Evolutionary conservation across 2,797 vertebrate genomes (phyloP).

Genomic region (Gobio occitaniae): DNA sequence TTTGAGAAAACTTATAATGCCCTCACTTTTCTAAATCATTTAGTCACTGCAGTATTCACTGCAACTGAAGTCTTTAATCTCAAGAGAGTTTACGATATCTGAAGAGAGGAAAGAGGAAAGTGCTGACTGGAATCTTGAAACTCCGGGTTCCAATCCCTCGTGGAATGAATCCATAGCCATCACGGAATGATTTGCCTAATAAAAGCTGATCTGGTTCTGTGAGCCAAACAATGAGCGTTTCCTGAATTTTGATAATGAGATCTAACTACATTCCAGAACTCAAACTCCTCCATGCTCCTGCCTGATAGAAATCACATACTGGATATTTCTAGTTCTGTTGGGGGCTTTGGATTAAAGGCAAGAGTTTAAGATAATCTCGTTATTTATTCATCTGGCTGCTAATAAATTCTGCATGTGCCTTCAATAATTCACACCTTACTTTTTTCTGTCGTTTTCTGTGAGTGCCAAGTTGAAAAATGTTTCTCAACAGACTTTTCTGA

Average conservation of each 20-base stretch:
- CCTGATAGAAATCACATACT: constrained; percentile 11
- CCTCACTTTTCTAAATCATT: not conserved
- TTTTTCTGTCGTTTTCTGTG: constrained; percentile 67
- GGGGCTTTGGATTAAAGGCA: constrained; percentile 58
- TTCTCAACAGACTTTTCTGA: constrained; percentile 64
- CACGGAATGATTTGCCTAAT: constrained; percentile 1
- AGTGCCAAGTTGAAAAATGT: constrained; percentile 73
- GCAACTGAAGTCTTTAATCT: not conserved
- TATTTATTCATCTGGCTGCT: constrained; percentile 73
- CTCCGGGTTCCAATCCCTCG: not conserved
- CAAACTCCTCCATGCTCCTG: not conserved
- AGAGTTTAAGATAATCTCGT: constrained; percentile 73
- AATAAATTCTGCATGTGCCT: constrained; percentile 73
- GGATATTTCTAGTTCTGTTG: constrained; percentile 23
- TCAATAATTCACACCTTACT: constrained; percentile 74
- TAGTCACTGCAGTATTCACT: not conserved
- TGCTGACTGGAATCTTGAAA: constrained; percentile 1
- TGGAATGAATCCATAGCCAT: constrained; percentile 10
- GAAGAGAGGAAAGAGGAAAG: constrained; percentile 3
- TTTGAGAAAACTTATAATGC: not conserved
- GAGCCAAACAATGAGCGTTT: not conserved
- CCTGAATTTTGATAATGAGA: not conserved
- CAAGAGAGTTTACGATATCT: not conserved
- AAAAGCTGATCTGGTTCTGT: not conserved
- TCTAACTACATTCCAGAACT: not conserved